A percentile compares a stretch with the other conserved stretches of the same genome.
Conservation (phyloP, 1,140 invertebrate genomes). For the Drosophila mayri region DNA sequence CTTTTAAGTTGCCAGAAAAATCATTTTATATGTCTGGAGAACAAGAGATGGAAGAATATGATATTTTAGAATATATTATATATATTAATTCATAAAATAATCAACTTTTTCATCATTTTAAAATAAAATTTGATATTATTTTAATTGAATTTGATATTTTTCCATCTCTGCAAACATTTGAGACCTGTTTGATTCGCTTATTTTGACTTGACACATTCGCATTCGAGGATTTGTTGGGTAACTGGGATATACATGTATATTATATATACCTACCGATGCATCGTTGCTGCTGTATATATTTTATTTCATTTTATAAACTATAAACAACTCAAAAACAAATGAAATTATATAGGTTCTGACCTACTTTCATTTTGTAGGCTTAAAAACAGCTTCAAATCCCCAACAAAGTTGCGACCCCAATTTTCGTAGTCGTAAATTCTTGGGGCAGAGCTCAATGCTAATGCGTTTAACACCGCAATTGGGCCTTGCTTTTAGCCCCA, state of each 20-base stretch:
- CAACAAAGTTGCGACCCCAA: slow-evolving; percentile 36
- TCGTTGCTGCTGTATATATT: slow-evolving; percentile 54
- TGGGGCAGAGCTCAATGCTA: slow-evolving; percentile 43
- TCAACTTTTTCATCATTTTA: not conserved
- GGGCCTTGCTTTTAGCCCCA: slow-evolving; percentile 31
- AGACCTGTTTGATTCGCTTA: slow-evolving; percentile 30
- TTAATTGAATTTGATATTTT: not conserved
- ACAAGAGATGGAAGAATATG: too few relatives aligned
- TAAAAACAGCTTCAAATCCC: slow-evolving; percentile 8
- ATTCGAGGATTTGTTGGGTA: slow-evolving; percentile 7
- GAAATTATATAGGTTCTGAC: slow-evolving; percentile 5
- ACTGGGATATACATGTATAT: not conserved
- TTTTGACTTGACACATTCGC: slow-evolving; percentile 53
- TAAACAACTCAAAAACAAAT: slow-evolving; percentile 6
- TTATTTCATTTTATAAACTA: not conserved
- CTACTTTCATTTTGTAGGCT: slow-evolving; percentile 18
- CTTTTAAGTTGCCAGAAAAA: slow-evolving; percentile 19
- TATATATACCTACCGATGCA: slow-evolving; percentile 65
- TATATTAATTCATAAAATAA: not conserved
- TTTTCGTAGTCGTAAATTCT: slow-evolving; percentile 30
- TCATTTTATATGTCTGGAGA: slow-evolving; percentile 4
- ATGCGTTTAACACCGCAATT: slow-evolving; percentile 72
- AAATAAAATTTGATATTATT: too few relatives aligned
- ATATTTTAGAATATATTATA: not conserved
- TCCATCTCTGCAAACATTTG: not conserved